Percentiles rank a stretch among this genome's conserved stretches.
Evolutionary conservation across 2,797 vertebrate genomes (phyloP).

Genomic region (Psittacula derbiana): DNA sequence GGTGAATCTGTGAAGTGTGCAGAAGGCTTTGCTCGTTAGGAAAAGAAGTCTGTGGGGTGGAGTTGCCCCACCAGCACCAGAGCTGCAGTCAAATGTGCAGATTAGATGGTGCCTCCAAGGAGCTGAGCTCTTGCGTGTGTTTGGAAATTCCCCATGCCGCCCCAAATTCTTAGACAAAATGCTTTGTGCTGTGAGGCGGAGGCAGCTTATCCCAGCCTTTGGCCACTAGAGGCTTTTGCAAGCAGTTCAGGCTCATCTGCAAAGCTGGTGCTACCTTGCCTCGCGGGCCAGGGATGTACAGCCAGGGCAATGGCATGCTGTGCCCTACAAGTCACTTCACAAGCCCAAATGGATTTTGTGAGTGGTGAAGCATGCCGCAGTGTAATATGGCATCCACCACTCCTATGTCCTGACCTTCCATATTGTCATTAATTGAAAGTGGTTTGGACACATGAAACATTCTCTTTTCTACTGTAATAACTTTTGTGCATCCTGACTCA

Average conservation of each 20-base stretch:
- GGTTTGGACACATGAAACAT: not conserved
- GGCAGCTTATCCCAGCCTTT: not conserved
- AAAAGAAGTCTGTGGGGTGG: not conserved
- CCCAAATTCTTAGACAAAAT: not conserved
- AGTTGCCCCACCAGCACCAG: not conserved
- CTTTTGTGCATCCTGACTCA: not conserved
- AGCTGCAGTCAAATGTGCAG: not conserved
- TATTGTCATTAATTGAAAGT: not conserved
- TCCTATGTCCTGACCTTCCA: not conserved
- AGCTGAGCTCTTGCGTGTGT: not conserved
- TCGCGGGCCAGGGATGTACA: not conserved
- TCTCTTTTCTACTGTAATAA: not conserved
- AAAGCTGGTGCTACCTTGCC: not conserved
- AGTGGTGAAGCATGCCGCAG: not conserved
- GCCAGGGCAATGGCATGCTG: not conserved
- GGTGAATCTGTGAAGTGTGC: not conserved
- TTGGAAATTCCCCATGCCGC: not conserved
- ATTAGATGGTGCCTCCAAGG: not conserved
- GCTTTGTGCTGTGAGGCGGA: not conserved
- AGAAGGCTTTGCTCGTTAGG: constrained; percentile 39
- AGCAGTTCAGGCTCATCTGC: not conserved
- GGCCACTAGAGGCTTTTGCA: not conserved
- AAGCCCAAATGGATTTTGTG: not conserved
- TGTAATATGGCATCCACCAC: not conserved
- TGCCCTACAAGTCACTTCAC: not conserved